Base-by-base conservation (phyloP, 2,888 invertebrate species). In the Trachelus troglodyta region DNA sequence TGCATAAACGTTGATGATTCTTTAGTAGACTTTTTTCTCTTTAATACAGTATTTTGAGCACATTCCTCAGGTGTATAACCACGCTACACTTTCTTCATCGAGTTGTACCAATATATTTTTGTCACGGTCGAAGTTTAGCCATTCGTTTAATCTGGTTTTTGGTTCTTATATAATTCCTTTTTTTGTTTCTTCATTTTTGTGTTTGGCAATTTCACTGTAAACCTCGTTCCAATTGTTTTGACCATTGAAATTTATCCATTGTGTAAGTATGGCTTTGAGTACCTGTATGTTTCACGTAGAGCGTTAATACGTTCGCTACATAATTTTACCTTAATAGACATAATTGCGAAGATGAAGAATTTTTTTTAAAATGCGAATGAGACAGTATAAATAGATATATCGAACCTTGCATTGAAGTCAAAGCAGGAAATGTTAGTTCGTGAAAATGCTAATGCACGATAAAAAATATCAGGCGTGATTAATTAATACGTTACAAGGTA, bases 31-130 rank as follows among this genome's bases (percentile, higher is more conserved):
- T 86, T 88, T 86, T 87, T 88, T 87, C 86, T 87, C 86, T 87
- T 88, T 89, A 89, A 89, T 91, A 89, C 89, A 90, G 89, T 90
- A 89, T 90, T 90, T 77, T 91, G 89, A 91, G 90, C 90, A 90
- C 90, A 89, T 91, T 88, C 88, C 90, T 91, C 89, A 88, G 88
- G 89, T 90, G 89, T 90, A 90, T 90, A 91, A 91, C 89, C 90
- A 90, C 89, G 90, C 89, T 90, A 90, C 90, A 90, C 90, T 90
- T 90, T 89, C 90, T 88, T 90, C 88, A 87, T 87, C 87, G 90
- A 90, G 90, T 90, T 90, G 90, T 90, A 90, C 90, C 90, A 89
- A 90, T 90, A 90, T 87, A 56, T 80, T 35, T 79, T 69, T 75
- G 74, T 37, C 30, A 69, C 78, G 79, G 78, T 78, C 80, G 75